phyloP scores from a whole-genome alignment of 1,140 invertebrate genomes.

The Phthorimaea operculella region DNA sequence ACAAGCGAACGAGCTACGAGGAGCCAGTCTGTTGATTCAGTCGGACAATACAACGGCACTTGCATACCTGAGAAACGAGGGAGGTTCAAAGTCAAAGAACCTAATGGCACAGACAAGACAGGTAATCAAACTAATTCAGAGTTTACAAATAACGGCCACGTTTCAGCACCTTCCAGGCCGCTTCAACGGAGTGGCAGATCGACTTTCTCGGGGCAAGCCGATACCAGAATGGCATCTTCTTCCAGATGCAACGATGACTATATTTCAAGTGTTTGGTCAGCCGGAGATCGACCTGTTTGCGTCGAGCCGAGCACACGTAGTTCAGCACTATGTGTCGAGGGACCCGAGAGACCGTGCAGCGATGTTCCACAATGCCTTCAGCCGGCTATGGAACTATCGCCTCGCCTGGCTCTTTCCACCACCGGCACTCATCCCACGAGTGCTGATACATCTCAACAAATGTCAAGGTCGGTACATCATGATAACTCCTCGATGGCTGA shows the following conservation, averaged over 20 bases:
- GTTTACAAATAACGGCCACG: not conserved
- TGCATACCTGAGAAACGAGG: not conserved
- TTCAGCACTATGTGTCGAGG: constrained; percentile 21
- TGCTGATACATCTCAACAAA: constrained; percentile 23
- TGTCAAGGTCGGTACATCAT: not conserved
- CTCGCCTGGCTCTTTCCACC: constrained; percentile 30
- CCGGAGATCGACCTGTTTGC: constrained; percentile 32
- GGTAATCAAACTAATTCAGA: not conserved
- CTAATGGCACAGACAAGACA: not conserved
- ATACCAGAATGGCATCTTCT: constrained; percentile 28
- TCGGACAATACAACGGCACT: not conserved
- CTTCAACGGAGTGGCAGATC: constrained; percentile 3
- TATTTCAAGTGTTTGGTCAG: constrained; percentile 22
- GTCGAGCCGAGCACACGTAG: constrained; percentile 16
- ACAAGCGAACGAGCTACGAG: too few species aligned
- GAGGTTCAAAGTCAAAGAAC: not conserved
- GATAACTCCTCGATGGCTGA: not conserved
- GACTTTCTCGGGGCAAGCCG: constrained; percentile 1
- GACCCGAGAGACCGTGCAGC: constrained; percentile 20
- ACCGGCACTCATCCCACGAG: constrained; percentile 21
- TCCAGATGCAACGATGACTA: constrained; percentile 14
- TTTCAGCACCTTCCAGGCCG: constrained; percentile 1
- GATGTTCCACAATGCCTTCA: constrained; percentile 26
- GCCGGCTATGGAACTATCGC: constrained; percentile 22
- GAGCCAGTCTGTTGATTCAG: not conserved